Conservation (phyloP, 2,113 vertebrate genomes). For the Leucopsar rothschildi region DNA sequence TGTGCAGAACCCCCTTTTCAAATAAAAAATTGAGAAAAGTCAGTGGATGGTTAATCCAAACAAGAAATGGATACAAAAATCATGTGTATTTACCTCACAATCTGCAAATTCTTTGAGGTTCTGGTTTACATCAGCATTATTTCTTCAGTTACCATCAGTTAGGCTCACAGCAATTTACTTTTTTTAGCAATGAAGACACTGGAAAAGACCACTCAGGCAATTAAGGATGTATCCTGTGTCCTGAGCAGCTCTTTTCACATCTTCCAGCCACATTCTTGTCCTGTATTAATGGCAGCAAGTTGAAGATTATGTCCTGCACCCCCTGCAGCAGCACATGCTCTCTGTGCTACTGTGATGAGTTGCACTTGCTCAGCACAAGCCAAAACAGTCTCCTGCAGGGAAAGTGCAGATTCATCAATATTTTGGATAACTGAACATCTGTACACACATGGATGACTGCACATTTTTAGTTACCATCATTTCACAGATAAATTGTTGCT, state of each 20-base stretch:
- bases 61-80: neutral
- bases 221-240: neutral
- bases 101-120: neutral
- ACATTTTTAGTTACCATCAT: neutral
- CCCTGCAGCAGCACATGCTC: neutral
- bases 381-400: neutral
- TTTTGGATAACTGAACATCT: neutral
- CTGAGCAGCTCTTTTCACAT: neutral
- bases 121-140: neutral
- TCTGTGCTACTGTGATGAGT: neutral
- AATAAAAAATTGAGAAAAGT: neutral
- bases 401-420: neutral
- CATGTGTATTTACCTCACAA: accelerated
- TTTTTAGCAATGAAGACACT: neutral
- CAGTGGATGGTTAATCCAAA: neutral
- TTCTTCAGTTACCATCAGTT: neutral
- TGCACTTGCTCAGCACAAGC: neutral
- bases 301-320: neutral
- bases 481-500: neutral
- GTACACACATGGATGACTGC: neutral
- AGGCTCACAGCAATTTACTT: neutral
- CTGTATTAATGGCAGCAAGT: neutral
- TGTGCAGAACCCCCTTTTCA: neutral
- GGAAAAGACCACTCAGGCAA: neutral
- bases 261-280: neutral